Percentiles rank a stretch among this genome's conserved stretches.
phyloP scores from a whole-genome alignment of 30 jellyfish, hydroid and myxozoan genomes.

The Pelagia noctiluca region DNA sequence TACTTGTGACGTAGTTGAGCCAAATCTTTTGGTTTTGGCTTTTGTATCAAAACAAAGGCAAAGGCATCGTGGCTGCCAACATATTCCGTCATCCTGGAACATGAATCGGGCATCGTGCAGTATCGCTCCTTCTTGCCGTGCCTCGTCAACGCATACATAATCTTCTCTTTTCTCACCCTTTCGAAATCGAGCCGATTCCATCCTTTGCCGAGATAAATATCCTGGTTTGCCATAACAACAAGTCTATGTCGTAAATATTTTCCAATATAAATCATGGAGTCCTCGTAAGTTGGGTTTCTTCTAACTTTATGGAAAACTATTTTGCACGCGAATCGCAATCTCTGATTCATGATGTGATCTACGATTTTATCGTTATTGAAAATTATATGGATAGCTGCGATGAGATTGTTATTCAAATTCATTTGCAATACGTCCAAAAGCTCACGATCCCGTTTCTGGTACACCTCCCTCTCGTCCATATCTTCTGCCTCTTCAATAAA shows the following conservation, averaged over 20 bases:
- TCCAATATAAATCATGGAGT: slow-evolving; percentile 45
- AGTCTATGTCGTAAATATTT: slow-evolving; percentile 34
- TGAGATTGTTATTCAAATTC: slow-evolving; percentile 44
- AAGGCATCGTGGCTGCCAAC: slow-evolving; percentile 75
- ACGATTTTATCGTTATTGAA: slow-evolving; percentile 32
- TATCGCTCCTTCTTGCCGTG: slow-evolving; percentile 68
- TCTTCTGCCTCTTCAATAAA: neutral
- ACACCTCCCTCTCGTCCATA: slow-evolving; percentile 11
- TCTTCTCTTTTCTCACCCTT: slow-evolving; percentile 23
- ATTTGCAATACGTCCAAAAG: slow-evolving; percentile 48
- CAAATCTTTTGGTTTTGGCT: slow-evolving; percentile 16
- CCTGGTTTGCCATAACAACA: slow-evolving; percentile 65
- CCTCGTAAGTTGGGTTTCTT: slow-evolving; percentile 56
- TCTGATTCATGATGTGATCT: slow-evolving; percentile 27
- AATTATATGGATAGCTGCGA: slow-evolving; percentile 61
- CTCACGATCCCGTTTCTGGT: slow-evolving; percentile 59
- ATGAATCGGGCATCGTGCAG: slow-evolving; percentile 56
- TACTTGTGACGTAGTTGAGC: slow-evolving; percentile 20
- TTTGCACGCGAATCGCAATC: slow-evolving; percentile 39
- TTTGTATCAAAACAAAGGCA: slow-evolving; percentile 42
- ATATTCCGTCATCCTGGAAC: slow-evolving; percentile 45
- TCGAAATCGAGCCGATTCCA: slow-evolving; percentile 48
- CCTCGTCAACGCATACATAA: slow-evolving; percentile 72
- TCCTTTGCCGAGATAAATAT: slow-evolving; percentile 59
- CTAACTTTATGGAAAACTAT: slow-evolving; percentile 51